phyloP scores from a whole-genome alignment of 2,113 vertebrate genomes.

The Xiphorhynchus elegans region DNA sequence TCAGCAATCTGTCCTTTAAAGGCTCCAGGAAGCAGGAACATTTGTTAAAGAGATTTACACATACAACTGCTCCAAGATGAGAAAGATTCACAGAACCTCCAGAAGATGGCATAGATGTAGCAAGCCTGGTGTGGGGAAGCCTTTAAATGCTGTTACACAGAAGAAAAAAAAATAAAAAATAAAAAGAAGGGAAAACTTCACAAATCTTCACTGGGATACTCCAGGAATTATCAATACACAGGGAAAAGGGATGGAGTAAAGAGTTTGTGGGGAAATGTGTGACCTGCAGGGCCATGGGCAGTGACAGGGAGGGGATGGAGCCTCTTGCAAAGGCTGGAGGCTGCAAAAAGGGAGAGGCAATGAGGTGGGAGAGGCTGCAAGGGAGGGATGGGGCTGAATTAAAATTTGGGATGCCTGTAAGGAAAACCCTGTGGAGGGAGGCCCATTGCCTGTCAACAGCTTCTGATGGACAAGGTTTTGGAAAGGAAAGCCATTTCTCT shows the following conservation, averaged over 20 bases:
- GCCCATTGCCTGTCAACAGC: not conserved
- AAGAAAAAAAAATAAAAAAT: too few relatives aligned
- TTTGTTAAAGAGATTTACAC: not conserved
- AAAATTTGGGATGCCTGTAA: not conserved
- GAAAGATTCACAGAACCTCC: slow-evolving; percentile 25
- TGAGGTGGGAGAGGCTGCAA: not conserved
- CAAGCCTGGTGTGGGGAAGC: not conserved
- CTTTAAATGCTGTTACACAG: not conserved
- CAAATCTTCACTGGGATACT: not conserved
- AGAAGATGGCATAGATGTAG: slow-evolving; percentile 60
- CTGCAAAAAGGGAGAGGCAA: accelerated
- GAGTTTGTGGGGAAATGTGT: not conserved
- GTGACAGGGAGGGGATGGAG: not conserved
- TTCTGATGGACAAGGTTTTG: not conserved
- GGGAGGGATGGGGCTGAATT: not conserved
- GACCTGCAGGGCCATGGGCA: not conserved
- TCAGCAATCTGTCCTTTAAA: not conserved
- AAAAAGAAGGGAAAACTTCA: accelerated
- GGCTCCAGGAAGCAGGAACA: not conserved
- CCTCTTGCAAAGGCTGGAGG: not conserved
- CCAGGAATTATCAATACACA: not conserved
- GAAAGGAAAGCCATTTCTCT: not conserved
- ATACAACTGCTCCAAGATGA: not conserved
- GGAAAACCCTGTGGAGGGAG: accelerated
- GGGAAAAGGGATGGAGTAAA: not conserved